Conservation (phyloP, 2,797 vertebrate species). For the Sebastes taczanowskii region DNA sequence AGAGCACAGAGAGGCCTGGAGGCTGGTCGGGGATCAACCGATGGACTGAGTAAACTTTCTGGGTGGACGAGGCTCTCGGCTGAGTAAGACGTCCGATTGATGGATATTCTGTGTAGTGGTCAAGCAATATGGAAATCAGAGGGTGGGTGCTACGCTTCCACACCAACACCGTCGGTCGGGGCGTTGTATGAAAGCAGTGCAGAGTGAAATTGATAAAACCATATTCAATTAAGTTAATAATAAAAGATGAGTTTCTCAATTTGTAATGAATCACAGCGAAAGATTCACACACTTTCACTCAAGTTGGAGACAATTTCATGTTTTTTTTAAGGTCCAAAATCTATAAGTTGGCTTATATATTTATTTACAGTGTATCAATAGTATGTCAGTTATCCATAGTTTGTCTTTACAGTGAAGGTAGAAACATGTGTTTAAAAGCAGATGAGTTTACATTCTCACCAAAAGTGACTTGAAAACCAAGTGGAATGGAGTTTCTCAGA, state of each 20-base stretch:
- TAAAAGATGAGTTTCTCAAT: not conserved
- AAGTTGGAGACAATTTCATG: not conserved
- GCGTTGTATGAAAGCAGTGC: no score
- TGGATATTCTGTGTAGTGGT: no score
- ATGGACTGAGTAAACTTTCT: slow-evolving; percentile 10
- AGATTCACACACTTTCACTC: not conserved
- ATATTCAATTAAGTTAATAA: not conserved
- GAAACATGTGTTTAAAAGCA: no score
- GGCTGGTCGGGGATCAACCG: slow-evolving; percentile 3
- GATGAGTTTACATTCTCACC: not conserved
- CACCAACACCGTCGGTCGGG: no score
- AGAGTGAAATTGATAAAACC: not conserved
- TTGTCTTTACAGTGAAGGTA: no score
- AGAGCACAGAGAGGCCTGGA: slow-evolving; percentile 3
- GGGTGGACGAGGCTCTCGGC: not conserved
- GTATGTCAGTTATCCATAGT: no score
- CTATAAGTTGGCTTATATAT: not conserved
- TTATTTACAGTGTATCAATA: not conserved
- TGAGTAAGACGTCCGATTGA: not conserved
- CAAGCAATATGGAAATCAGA: not conserved
- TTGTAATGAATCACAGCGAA: not conserved
- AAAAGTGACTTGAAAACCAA: not conserved
- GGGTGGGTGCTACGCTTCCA: no score
- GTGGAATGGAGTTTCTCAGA: not conserved
- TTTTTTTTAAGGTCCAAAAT: no score